Conservation (phyloP, 2,797 vertebrate species). For the Alosa sapidissima region DNA sequence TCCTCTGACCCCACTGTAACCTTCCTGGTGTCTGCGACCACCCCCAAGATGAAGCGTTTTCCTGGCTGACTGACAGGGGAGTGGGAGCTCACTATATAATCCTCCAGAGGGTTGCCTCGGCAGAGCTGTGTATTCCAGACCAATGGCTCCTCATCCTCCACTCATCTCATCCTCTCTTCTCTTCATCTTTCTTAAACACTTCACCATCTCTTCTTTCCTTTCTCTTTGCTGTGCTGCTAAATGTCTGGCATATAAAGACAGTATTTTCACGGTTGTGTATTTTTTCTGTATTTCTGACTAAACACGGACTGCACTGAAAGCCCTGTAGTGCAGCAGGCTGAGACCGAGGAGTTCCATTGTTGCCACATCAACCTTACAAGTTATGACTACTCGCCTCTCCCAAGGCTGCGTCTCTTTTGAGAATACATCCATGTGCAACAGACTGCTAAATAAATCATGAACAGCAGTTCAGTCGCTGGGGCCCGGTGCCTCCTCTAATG, state of each 20-base stretch:
- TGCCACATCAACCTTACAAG: slow-evolving; percentile 29
- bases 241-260: neutral
- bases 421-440: slow-evolving; percentile 26
- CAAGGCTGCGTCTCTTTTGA: neutral
- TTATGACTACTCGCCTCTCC: slow-evolving; percentile 8
- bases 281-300: neutral
- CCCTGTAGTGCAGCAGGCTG: neutral
- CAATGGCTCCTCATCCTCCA: neutral
- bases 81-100: neutral
- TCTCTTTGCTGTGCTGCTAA: neutral
- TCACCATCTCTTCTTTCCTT: neutral
- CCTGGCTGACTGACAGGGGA: neutral
- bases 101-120: neutral
- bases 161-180: neutral
- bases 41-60: neutral
- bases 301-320: neutral
- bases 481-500: slow-evolving; percentile 21
- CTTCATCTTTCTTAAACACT: neutral
- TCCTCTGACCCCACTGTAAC: neutral
- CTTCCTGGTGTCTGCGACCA: neutral
- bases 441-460: slow-evolving; percentile 32
- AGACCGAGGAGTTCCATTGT: slow-evolving; percentile 23
- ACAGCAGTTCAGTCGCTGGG: slow-evolving; percentile 18
- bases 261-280: neutral
- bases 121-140: neutral